Evolutionary conservation across 1,140 invertebrate species (phyloP), one percentile per base, ranked within the genome.

Genomic region (Phenacoccus solenopsis): DNA sequence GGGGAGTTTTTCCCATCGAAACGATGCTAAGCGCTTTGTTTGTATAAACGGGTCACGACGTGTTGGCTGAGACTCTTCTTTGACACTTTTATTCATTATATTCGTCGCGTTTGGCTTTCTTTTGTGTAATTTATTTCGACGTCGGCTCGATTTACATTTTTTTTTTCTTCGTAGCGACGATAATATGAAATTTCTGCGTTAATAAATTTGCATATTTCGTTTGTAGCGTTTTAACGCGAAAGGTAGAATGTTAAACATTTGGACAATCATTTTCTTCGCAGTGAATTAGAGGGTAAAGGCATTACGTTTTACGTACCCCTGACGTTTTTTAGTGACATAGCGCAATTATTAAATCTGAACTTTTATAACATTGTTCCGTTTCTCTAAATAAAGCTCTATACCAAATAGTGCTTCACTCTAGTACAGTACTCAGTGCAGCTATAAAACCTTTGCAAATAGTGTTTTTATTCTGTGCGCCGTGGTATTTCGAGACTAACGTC

Each of bases 341-440:
- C 20, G 59, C 59, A 64, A 64, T 64, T 64, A 64, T 64, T 64
- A 64, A 64, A 64, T 64, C 59, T 64, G 59, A 64, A 64, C 59
- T 64, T 64, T 64, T 64, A 64, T 64, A 64, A 64, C 59, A 64
- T 64, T 64, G 59, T 64, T 64, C 59, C 59, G 59, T 64, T 64
- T 64, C 25, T 22, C 21, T 64, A 64, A 64, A 64, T 64, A 64
- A 64, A 64, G 59, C 59, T 64, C 21, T 27, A 64, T 64, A 24
- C 22, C 59, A 64, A 27, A 64, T 64, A 25, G 25, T 64, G 21
- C 59, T 64, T 64, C 25, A 27, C 25, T 27, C 20, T 64, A 49
- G 59, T 27, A 64, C 59, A 64, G 59, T 64, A 64, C 59, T 64
- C 59, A 64, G 59, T 64, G 25, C 59, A 25, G 59, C 25, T 27